Evolutionary conservation across 2,888 invertebrate genomes (phyloP).

Genomic region (Lepidocyrtoides sp.): DNA sequence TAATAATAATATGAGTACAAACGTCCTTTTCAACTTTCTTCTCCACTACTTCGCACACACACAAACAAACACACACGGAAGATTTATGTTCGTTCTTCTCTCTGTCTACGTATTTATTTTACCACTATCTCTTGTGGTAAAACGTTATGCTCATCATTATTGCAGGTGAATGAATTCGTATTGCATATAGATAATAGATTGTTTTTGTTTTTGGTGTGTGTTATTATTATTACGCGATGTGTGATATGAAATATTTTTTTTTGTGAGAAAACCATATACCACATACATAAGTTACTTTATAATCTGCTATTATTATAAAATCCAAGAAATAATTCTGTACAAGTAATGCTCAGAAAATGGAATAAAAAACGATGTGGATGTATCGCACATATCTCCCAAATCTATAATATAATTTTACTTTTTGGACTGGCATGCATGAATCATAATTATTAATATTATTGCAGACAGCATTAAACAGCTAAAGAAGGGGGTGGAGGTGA

Average conservation of each 20-base stretch:
- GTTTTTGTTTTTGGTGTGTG: neutral
- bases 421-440: neutral
- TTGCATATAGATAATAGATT: neutral
- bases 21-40: conserved; percentile 72
- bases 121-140: neutral
- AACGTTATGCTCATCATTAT: neutral
- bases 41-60: conserved; percentile 37
- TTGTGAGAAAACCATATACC: no score
- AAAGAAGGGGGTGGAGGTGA: neutral
- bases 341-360: neutral
- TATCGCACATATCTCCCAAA: no score
- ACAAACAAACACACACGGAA: conserved; percentile 57
- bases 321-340: neutral
- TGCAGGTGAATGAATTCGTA: conserved; percentile 26
- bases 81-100: conserved; percentile 58
- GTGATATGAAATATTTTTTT: neutral
- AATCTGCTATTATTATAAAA: neutral
- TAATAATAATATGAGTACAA: neutral
- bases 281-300: neutral
- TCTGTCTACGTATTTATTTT: neutral
- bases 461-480: neutral
- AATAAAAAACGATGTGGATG: neutral
- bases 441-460: neutral
- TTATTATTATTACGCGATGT: conserved; percentile 18
- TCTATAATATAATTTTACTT: neutral